Percentiles rank a stretch among this genome's conserved stretches.
Conservation (phyloP, 2,797 vertebrate species). For the Etheostoma perlongum region DNA sequence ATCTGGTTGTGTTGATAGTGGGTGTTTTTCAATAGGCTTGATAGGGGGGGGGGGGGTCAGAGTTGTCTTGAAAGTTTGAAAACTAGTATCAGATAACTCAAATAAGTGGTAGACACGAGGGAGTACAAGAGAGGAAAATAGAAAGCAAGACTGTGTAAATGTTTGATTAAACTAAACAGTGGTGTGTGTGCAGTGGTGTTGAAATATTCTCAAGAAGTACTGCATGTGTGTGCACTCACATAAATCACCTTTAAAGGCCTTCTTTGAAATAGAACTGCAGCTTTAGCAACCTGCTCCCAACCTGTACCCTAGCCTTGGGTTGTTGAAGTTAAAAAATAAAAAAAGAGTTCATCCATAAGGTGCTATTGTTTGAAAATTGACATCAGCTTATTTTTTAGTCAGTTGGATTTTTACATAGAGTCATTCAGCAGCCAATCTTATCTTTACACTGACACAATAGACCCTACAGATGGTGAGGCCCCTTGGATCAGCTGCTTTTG, state of each 20-base stretch:
- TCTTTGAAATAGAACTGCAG: not conserved
- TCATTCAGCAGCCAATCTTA: not conserved
- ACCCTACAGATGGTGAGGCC: not conserved
- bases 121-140: slow-evolving; percentile 7
- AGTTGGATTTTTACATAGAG: not conserved
- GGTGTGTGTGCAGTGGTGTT: slow-evolving; percentile 59
- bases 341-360: not conserved
- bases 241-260: slow-evolving; percentile 14
- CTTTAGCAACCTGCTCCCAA: not conserved
- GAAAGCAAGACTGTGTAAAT: slow-evolving; percentile 60
- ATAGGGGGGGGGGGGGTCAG: not conserved
- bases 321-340: not conserved
- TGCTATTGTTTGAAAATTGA: not conserved
- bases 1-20: not conserved
- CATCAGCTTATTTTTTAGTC: not conserved
- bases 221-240: slow-evolving; percentile 22
- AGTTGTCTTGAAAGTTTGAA: slow-evolving; percentile 3
- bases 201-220: slow-evolving; percentile 61
- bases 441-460: not conserved
- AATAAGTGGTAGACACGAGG: slow-evolving; percentile 24
- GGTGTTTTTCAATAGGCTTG: not conserved
- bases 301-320: not conserved
- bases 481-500: not conserved
- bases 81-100: slow-evolving; percentile 22
- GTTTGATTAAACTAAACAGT: slow-evolving; percentile 72